Evolutionary conservation across 2,113 vertebrate species (phyloP).

Genomic region (Halichoerus grypus): DNA sequence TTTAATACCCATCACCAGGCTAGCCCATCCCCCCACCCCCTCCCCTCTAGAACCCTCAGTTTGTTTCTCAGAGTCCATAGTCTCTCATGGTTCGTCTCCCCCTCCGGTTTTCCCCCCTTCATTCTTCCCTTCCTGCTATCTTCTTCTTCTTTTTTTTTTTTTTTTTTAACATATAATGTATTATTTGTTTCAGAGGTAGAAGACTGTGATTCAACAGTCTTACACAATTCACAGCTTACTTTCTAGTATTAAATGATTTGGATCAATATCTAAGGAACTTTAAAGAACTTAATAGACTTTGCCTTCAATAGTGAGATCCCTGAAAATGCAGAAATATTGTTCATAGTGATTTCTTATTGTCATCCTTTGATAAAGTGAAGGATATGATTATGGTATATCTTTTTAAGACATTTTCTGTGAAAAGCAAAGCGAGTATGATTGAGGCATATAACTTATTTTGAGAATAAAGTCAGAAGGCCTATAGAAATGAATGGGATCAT

Average conservation of each 20-base stretch:
- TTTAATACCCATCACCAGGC: no score
- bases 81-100: no score
- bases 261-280: background rate
- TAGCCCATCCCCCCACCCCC: no score
- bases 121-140: no score
- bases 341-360: conserved; percentile 13
- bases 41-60: no score
- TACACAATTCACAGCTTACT: no score
- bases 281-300: background rate
- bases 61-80: no score
- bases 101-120: no score
- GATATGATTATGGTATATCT: background rate
- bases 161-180: no score
- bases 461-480: background rate
- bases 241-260: background rate
- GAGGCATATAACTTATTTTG: background rate
- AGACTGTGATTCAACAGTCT: no score
- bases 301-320: background rate
- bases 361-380: background rate
- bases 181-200: no score
- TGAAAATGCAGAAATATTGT: conserved; percentile 1
- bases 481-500: background rate
- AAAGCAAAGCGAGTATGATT: background rate
- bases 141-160: no score
- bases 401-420: conserved; percentile 27